Evolutionary conservation across 2,113 vertebrate species (phyloP).

Genomic region (Stomatorhinus ivindoensis): DNA sequence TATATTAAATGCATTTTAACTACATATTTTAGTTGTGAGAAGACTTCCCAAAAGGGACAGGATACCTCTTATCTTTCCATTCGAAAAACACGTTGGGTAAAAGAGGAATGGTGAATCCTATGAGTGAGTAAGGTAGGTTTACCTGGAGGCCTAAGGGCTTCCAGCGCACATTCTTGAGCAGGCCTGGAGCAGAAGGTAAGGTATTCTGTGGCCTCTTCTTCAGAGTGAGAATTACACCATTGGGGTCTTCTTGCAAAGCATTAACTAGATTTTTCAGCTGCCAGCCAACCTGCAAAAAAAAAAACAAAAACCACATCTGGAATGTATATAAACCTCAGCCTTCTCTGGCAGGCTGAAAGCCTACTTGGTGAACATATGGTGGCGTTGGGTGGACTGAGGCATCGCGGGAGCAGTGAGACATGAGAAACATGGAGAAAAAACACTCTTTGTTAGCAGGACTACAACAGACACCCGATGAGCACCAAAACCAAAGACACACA

Average conservation of each 20-base stretch:
- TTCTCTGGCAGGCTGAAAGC: not conserved
- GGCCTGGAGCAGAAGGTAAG: conserved; percentile 54
- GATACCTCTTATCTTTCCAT: not conserved
- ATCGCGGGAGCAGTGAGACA: no score
- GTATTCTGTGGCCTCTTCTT: conserved; percentile 64
- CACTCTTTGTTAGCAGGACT: no score
- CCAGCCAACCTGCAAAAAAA: conserved; percentile 57
- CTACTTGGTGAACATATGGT: not conserved
- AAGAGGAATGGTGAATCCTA: not conserved
- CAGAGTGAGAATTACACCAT: conserved; percentile 59
- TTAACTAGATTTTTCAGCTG: conserved; percentile 64
- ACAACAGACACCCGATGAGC: no score
- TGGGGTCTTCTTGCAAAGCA: conserved; percentile 59
- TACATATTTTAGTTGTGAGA: not conserved
- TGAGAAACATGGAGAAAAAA: no score
- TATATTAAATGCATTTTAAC: not conserved
- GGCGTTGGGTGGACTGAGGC: no score
- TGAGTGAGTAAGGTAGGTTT: conserved; percentile 35
- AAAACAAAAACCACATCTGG: conserved; percentile 13
- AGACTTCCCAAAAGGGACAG: not conserved
- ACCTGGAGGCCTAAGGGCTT: conserved; percentile 63
- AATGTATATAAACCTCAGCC: not conserved
- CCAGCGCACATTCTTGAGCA: conserved; percentile 64
- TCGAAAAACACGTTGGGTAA: not conserved
- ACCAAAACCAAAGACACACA: not conserved